A percentile compares a stretch with the other conserved stretches of the same genome.
These are phyloP conservation scores for Melanotaenia maccullochi DNA, from an alignment of 2,797 vertebrate genomes.

Conservation along the genomic window DNA sequence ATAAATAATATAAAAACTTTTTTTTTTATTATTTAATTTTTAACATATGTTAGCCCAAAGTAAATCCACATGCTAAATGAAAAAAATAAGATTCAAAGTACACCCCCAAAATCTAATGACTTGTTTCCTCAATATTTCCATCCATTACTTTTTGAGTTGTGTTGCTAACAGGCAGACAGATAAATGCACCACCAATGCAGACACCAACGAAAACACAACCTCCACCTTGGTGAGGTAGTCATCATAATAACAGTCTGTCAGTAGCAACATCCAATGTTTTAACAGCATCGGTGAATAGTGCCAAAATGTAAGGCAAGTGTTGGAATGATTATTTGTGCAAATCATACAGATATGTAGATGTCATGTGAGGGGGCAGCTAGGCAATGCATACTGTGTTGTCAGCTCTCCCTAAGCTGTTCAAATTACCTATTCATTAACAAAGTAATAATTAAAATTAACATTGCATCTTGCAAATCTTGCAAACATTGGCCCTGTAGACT, in stretches of 20 bases:
- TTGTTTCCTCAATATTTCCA: too few species aligned
- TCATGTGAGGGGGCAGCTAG: conserved; percentile 38
- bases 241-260: conserved; percentile 39
- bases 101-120: too few species aligned
- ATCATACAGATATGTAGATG: conserved; percentile 46
- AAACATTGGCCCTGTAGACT: conserved; percentile 22
- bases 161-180: too few species aligned
- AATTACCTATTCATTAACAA: conserved; percentile 32
- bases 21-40: too few species aligned
- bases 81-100: too few species aligned
- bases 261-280: conserved; percentile 38
- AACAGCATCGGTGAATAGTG: conserved; percentile 22
- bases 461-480: conserved; percentile 18
- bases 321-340: conserved; percentile 55
- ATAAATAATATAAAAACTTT: too few species aligned
- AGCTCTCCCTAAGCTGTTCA: conserved; percentile 35
- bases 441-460: conserved; percentile 20
- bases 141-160: too few species aligned
- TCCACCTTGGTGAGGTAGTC: too few species aligned
- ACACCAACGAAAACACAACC: too few species aligned
- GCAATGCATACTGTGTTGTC: conserved; percentile 24
- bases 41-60: too few species aligned
- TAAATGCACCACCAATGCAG: too few species aligned
- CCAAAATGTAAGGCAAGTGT: conserved; percentile 40
- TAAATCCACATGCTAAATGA: too few species aligned